These are phyloP conservation scores for Drosophila borborema DNA, from an alignment of 2,888 invertebrate genomes.

Conservation along the genomic window DNA sequence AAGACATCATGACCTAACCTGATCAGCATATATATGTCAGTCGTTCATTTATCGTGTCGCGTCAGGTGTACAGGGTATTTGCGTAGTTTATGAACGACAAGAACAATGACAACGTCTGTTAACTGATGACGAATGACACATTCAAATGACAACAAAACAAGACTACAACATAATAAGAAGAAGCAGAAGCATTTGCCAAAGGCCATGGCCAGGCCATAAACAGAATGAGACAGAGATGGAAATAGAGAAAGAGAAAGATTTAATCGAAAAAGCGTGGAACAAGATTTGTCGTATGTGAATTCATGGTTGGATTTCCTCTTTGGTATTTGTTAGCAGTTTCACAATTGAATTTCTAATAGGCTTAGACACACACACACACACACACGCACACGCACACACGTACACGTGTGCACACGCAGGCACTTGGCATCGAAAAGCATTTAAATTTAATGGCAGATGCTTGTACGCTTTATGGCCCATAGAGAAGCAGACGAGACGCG, in stretches of 20 bases:
- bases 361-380: slow-evolving; percentile 27
- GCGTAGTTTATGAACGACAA: slow-evolving; percentile 6
- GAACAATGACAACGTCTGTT: slow-evolving; percentile 50
- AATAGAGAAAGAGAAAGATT: slow-evolving; percentile 40
- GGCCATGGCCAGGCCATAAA: slow-evolving; percentile 24
- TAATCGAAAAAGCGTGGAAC: slow-evolving; percentile 47
- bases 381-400: not conserved
- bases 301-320: slow-evolving; percentile 15
- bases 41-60: not conserved
- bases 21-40: not conserved
- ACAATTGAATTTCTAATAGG: slow-evolving; percentile 79
- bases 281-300: slow-evolving; percentile 17
- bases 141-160: slow-evolving; percentile 38
- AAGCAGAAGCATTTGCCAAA: slow-evolving; percentile 22
- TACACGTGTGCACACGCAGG: slow-evolving; percentile 3
- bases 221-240: not conserved
- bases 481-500: slow-evolving; percentile 2
- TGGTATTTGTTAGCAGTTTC: slow-evolving; percentile 29
- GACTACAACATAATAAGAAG: slow-evolving; percentile 26
- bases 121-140: slow-evolving; percentile 49
- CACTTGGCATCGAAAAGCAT: slow-evolving; percentile 75
- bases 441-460: slow-evolving; percentile 77
- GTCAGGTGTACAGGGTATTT: slow-evolving; percentile 16
- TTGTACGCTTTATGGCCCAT: slow-evolving; percentile 68
- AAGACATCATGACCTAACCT: not conserved